phyloP scores from a whole-genome alignment of 1,140 invertebrate species.

The Trigoniulus corallinus region DNA sequence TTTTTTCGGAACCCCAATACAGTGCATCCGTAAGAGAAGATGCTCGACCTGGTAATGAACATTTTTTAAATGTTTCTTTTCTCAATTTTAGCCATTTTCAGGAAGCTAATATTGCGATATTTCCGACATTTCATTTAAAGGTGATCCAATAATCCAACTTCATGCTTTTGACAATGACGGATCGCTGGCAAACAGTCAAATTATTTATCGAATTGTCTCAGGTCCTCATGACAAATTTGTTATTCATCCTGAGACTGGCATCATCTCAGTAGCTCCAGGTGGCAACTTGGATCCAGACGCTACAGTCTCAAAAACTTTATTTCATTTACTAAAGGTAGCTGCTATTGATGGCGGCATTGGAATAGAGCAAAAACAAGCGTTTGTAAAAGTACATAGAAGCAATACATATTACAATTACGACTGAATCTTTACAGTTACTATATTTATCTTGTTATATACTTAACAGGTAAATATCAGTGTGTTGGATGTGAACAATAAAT shows the following conservation, averaged over 20 bases:
- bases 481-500: slow-evolving; percentile 80
- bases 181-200: slow-evolving; percentile 63
- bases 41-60: slow-evolving; percentile 53
- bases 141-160: slow-evolving; percentile 29
- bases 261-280: slow-evolving; percentile 66
- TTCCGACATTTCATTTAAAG: slow-evolving; percentile 2
- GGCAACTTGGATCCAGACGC: slow-evolving; percentile 75
- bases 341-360: slow-evolving; percentile 78
- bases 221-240: slow-evolving; percentile 85
- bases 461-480: slow-evolving; percentile 58
- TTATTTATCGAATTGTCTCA: slow-evolving; percentile 71
- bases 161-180: slow-evolving; percentile 67
- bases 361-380: slow-evolving; percentile 41
- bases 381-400: slow-evolving; percentile 32
- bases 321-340: slow-evolving; percentile 32
- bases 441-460: not conserved
- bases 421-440: too few species aligned
- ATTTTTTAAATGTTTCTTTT: slow-evolving; percentile 32
- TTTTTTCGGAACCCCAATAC: slow-evolving; percentile 57
- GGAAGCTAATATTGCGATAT: not conserved
- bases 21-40: slow-evolving; percentile 61
- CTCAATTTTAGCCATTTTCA: too few species aligned
- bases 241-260: slow-evolving; percentile 61
- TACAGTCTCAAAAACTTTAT: slow-evolving; percentile 49
- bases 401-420: not conserved